Evolutionary conservation across 2,888 invertebrate species (phyloP).

Genomic region (Drosophila pseudotakahashii): DNA sequence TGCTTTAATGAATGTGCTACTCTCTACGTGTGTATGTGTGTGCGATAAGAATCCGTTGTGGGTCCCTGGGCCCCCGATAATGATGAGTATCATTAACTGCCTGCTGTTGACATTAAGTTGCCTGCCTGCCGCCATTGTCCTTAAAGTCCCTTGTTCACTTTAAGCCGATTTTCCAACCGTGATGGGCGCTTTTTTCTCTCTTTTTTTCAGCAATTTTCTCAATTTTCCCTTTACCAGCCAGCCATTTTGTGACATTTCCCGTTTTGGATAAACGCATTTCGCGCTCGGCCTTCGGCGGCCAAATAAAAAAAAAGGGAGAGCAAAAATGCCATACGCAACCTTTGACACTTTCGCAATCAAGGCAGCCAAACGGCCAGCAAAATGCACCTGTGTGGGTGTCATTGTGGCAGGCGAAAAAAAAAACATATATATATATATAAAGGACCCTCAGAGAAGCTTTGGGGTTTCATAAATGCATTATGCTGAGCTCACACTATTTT

Average conservation of each 20-base stretch:
- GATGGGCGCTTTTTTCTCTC: slow-evolving; percentile 13
- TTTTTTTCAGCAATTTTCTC: slow-evolving; percentile 23
- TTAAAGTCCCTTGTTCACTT: slow-evolving; percentile 51
- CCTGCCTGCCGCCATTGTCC: slow-evolving; percentile 27
- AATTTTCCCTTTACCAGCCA: slow-evolving; percentile 33
- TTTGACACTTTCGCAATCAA: slow-evolving; percentile 71
- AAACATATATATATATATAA: too few relatives aligned
- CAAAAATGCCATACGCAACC: slow-evolving; percentile 48
- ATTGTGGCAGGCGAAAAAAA: slow-evolving; percentile 36
- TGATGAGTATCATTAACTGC: slow-evolving; percentile 72
- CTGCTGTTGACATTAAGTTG: slow-evolving; percentile 58
- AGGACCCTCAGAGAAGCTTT: slow-evolving; percentile 8
- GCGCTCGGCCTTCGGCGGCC: slow-evolving; percentile 56
- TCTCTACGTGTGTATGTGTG: slow-evolving; percentile 3
- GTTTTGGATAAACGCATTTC: slow-evolving; percentile 72
- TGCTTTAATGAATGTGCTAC: slow-evolving; percentile 68
- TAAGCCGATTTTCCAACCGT: slow-evolving; percentile 67
- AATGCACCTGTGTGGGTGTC: slow-evolving; percentile 33
- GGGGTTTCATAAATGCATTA: slow-evolving; percentile 24
- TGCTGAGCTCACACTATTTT: background rate
- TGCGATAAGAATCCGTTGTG: slow-evolving; percentile 29
- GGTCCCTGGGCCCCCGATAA: slow-evolving; percentile 57
- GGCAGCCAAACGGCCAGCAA: slow-evolving; percentile 23
- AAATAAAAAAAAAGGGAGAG: slow-evolving; percentile 29
- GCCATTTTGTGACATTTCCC: slow-evolving; percentile 69